Evolutionary conservation across 2,113 vertebrate species (phyloP), one percentile per base, ranked within the genome.

Genomic region (Hydrochoerus hydrochaeris): DNA sequence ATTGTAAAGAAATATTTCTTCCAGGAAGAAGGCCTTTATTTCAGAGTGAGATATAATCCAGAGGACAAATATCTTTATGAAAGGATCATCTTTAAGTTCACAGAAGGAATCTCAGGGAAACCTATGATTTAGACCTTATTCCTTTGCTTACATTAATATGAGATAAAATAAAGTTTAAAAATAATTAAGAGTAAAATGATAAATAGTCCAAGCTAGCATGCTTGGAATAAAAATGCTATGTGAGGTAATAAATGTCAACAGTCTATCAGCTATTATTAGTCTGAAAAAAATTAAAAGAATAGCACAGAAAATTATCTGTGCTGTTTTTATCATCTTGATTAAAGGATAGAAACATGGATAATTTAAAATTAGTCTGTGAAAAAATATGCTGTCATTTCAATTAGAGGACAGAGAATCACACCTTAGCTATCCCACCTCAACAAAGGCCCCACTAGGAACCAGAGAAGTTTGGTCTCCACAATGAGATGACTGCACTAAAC

Each of bases 1-100:
- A 98, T 96, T 96, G 96, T 97, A n/a, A 97, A 97, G 96, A 96
- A 97, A 96, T 94, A 98, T 98, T 97, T 98, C 96, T 98, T 97
- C 97, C 95, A 77, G 96, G 62, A 98, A 98, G 90, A 95, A 96
- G 92, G 83, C 95, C 92, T 85, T 94, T 97, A 94, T 97, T 97
- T 98, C 96, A 97, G 88, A 7, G 7, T 91, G 94, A 97, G 95
- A 78, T 96, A 93, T 81, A 89, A 97, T 92, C 88, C 30, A 41
- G 52, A 63, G 94, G 88, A 94, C 60, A 94, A 14, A 94, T 87
- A 88, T 96, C 54, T 94, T 97, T 90, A 83, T 20, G 60, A 91
- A 90, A 90, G 90, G 38, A 63, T 49, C 63, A 57, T 87, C 83
- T 95, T 93, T 77, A 94, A 17, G 60, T 92, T 94, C 93, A 95